Conservation (phyloP, 2,797 vertebrate species). For the Epinephelus malabaricus region DNA sequence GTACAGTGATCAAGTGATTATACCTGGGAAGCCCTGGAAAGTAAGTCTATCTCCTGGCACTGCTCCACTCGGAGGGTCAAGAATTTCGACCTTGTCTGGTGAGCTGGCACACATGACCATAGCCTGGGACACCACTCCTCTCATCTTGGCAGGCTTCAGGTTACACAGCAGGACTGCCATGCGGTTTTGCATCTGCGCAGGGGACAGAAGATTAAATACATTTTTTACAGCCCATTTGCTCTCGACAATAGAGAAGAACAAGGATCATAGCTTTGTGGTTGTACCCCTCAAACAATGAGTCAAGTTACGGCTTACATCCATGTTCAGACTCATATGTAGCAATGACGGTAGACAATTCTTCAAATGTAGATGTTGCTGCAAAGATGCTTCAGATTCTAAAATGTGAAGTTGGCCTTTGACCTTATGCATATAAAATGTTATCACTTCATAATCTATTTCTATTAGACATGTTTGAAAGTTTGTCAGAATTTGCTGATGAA, state of each 20-base stretch:
- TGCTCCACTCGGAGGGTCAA: slow-evolving; percentile 92
- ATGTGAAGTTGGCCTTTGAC: too few relatives aligned
- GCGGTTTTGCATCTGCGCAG: slow-evolving; percentile 95
- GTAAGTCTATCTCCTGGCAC: slow-evolving; percentile 94
- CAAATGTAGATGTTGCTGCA: too few relatives aligned
- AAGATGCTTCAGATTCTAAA: too few relatives aligned
- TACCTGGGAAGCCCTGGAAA: slow-evolving; percentile 94
- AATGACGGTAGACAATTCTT: too few relatives aligned
- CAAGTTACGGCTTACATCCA: too few relatives aligned
- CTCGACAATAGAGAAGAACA: slow-evolving; percentile 3
- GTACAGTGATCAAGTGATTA: slow-evolving; percentile 1
- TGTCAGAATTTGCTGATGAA: too few relatives aligned
- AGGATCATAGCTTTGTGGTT: too few relatives aligned
- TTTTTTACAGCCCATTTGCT: slow-evolving; percentile 4
- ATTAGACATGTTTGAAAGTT: too few relatives aligned
- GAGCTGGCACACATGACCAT: slow-evolving; percentile 99
- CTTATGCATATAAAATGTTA: too few relatives aligned
- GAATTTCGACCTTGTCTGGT: slow-evolving; percentile 95
- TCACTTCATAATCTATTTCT: too few relatives aligned
- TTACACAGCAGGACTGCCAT: slow-evolving; percentile 97
- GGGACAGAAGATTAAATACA: slow-evolving; percentile 8
- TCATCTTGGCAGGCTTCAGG: slow-evolving; percentile 98
- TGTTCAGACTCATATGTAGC: too few relatives aligned
- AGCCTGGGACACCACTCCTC: slow-evolving; percentile 95
- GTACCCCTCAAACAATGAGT: too few relatives aligned